Percentiles rank a stretch among this genome's conserved stretches.
These are phyloP conservation scores for Tipula helvola DNA, from an alignment of 2,888 invertebrate genomes.

Conservation along the genomic window DNA sequence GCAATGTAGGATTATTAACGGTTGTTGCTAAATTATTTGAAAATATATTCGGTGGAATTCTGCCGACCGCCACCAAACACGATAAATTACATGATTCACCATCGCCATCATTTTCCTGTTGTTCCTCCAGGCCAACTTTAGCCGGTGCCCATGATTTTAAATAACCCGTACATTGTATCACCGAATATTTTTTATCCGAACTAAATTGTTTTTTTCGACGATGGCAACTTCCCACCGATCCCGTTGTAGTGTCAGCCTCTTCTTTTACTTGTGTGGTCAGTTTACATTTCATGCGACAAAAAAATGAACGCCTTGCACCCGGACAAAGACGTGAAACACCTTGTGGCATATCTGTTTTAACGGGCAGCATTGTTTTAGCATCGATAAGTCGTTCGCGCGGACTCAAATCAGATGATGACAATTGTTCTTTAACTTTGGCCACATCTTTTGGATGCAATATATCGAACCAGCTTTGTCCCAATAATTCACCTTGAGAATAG, in stretches of 20 bases:
- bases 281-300: slow-evolving; percentile 85
- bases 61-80: slow-evolving; percentile 79
- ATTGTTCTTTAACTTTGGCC: slow-evolving; percentile 87
- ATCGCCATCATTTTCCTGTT: slow-evolving; percentile 44
- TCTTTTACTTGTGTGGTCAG: slow-evolving; percentile 53
- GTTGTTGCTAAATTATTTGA: slow-evolving; percentile 38
- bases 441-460: slow-evolving; percentile 91
- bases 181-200: slow-evolving; percentile 70
- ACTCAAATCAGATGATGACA: slow-evolving; percentile 78
- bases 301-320: slow-evolving; percentile 83
- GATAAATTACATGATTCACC: slow-evolving; percentile 55
- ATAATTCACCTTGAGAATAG: slow-evolving; percentile 71
- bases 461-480: slow-evolving; percentile 90
- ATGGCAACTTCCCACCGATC: slow-evolving; percentile 41
- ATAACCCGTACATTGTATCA: slow-evolving; percentile 88
- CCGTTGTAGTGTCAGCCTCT: slow-evolving; percentile 41
- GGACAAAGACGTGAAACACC: slow-evolving; percentile 68
- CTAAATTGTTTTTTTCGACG: slow-evolving; percentile 48
- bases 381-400: slow-evolving; percentile 83
- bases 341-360: slow-evolving; percentile 71
- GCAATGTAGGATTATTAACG: slow-evolving; percentile 38
- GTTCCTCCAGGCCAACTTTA: slow-evolving; percentile 56
- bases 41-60: slow-evolving; percentile 50
- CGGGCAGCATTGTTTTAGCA: slow-evolving; percentile 87
- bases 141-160: slow-evolving; percentile 82